phyloP scores from a whole-genome alignment of 2,888 invertebrate genomes.

The Chrysolina americana region DNA sequence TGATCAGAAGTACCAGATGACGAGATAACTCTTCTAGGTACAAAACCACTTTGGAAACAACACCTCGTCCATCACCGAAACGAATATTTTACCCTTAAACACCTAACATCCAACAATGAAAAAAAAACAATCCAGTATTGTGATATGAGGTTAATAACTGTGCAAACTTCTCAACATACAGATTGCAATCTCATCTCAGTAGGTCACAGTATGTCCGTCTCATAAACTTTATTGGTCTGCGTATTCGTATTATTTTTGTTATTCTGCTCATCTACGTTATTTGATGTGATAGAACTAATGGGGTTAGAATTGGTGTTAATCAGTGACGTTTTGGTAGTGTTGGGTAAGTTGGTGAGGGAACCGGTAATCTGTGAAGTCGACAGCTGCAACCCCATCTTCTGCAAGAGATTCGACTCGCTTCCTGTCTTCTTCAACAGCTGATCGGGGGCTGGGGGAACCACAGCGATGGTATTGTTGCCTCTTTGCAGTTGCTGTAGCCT shows the following conservation, averaged over 20 bases:
- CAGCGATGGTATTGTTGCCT: conserved; percentile 77
- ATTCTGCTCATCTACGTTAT: conserved; percentile 49
- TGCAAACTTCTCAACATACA: conserved; percentile 57
- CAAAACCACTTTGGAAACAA: conserved; percentile 17
- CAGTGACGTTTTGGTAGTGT: conserved; percentile 54
- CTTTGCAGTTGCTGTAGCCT: conserved; percentile 90
- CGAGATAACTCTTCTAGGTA: neutral
- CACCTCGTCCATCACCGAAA: neutral
- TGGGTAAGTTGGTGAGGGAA: conserved; percentile 75
- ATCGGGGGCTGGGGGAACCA: conserved; percentile 76
- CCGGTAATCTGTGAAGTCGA: conserved; percentile 73
- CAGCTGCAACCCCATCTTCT: conserved; percentile 84
- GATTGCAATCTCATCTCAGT: conserved; percentile 55
- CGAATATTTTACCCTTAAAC: conserved; percentile 46
- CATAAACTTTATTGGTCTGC: conserved; percentile 85
- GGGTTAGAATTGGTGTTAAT: conserved; percentile 57
- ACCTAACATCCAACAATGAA: conserved; percentile 59
- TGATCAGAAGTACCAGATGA: too few relatives aligned
- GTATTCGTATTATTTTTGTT: conserved; percentile 62
- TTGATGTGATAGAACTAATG: conserved; percentile 66
- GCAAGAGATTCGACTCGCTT: conserved; percentile 88
- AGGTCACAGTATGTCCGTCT: conserved; percentile 94
- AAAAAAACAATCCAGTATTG: conserved; percentile 59
- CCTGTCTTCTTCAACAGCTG: conserved; percentile 85
- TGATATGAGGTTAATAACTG: conserved; percentile 59